Percentiles rank a stretch among this genome's conserved stretches.
These are phyloP conservation scores for Anaspis maculata DNA, from an alignment of 2,888 invertebrate genomes.

Conservation along the genomic window DNA sequence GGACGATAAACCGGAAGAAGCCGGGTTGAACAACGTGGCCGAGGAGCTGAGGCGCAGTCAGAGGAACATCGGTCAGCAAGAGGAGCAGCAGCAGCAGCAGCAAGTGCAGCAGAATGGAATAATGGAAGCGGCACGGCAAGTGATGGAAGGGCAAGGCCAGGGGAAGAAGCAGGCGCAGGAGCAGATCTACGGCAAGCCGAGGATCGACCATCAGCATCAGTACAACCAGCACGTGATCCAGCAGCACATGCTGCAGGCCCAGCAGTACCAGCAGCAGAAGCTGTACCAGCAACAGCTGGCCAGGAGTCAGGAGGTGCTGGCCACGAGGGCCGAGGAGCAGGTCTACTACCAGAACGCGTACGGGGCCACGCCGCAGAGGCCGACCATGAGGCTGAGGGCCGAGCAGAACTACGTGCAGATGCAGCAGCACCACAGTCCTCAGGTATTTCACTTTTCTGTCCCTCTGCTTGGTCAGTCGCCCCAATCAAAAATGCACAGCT, in stretches of 20 bases:
- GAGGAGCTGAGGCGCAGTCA: slow-evolving; percentile 50
- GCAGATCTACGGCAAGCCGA: slow-evolving; percentile 55
- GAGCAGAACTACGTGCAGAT: slow-evolving; percentile 31
- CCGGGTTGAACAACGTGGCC: slow-evolving; percentile 52
- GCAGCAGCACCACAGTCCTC: slow-evolving; percentile 15
- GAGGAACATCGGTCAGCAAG: slow-evolving; percentile 33
- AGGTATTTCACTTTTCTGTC: no score
- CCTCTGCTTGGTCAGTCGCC: no score
- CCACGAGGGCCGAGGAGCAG: slow-evolving; percentile 38
- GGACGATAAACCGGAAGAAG: slow-evolving; percentile 51
- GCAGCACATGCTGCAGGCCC: slow-evolving; percentile 37
- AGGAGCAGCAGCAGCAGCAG: slow-evolving; percentile 19
- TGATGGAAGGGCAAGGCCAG: no score
- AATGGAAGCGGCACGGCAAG: slow-evolving; percentile 37
- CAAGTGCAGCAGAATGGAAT: no score
- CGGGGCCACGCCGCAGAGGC: slow-evolving; percentile 25
- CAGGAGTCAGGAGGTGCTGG: slow-evolving; percentile 51
- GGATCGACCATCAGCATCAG: slow-evolving; percentile 42
- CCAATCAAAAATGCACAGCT: no score
- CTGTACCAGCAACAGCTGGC: slow-evolving; percentile 33
- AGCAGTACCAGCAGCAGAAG: slow-evolving; percentile 37
- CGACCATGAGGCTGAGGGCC: slow-evolving; percentile 23
- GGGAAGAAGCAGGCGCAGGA: slow-evolving; percentile 39
- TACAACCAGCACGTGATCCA: slow-evolving; percentile 43
- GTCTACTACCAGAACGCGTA: slow-evolving; percentile 34